phyloP scores from a whole-genome alignment of 2,113 vertebrate genomes.

The Esox niger region DNA sequence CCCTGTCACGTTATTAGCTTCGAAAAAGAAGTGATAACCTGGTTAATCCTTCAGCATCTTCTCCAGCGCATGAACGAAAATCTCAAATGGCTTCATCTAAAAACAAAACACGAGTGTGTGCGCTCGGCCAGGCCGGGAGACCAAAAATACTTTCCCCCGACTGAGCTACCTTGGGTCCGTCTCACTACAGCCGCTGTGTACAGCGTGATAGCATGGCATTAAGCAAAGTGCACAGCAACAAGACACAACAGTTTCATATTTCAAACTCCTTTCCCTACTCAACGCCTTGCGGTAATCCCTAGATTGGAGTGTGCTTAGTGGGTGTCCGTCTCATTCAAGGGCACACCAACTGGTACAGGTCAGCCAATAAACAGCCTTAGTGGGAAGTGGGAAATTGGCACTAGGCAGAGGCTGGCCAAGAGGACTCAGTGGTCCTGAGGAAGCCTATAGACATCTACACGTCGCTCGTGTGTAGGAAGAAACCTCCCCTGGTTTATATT shows the following conservation, averaged over 20 bases:
- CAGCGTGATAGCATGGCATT: conserved; percentile 60
- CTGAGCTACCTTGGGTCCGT: conserved; percentile 56
- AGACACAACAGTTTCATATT: conserved; percentile 74
- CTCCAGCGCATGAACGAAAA: conserved; percentile 23
- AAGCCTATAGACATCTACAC: conserved; percentile 34
- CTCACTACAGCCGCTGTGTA: conserved; percentile 56
- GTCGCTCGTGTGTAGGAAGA: too few relatives aligned
- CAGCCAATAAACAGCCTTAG: conserved; percentile 45
- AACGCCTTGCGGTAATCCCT: conserved; percentile 69
- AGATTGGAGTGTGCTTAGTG: conserved; percentile 64
- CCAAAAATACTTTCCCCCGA: conserved; percentile 55
- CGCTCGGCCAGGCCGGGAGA: background rate
- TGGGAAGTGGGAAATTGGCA: conserved; percentile 43
- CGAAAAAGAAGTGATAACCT: background rate
- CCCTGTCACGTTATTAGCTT: background rate
- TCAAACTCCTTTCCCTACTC: conserved; percentile 63
- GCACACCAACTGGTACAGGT: conserved; percentile 64
- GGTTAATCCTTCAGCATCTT: conserved; percentile 25
- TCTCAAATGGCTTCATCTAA: conserved; percentile 28
- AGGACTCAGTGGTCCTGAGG: conserved; percentile 25
- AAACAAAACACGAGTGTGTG: conserved; percentile 20
- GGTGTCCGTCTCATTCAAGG: conserved; percentile 69
- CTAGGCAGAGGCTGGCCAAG: conserved; percentile 12
- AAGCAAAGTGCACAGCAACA: conserved; percentile 68
- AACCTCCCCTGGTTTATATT: too few relatives aligned